Percentiles rank a stretch among this genome's conserved stretches.
Conservation (phyloP, 2,797 vertebrate species). For the Coendou prehensilis region DNA sequence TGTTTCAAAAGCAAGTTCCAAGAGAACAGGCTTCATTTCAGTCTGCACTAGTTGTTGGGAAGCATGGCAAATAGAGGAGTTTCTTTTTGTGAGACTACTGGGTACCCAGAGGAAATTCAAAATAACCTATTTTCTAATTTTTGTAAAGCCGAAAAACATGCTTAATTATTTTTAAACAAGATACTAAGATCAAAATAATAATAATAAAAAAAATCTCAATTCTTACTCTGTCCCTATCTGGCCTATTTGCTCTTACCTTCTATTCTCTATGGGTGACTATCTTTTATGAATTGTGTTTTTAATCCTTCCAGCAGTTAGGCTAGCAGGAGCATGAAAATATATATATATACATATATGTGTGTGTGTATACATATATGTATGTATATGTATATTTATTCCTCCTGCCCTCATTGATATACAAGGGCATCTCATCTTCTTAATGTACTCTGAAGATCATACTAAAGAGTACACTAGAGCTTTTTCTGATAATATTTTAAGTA, state of each 20-base stretch:
- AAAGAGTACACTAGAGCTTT: not conserved
- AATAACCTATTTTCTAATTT: slow-evolving; percentile 38
- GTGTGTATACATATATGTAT: too few species aligned
- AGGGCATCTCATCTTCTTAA: slow-evolving; percentile 14
- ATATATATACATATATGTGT: not conserved
- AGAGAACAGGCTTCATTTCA: slow-evolving; percentile 6
- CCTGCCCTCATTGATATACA: not conserved
- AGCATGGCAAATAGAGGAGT: not conserved
- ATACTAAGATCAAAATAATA: slow-evolving; percentile 23
- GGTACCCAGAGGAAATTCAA: not conserved
- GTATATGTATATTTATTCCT: not conserved
- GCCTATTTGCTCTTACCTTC: not conserved
- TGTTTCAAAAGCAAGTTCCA: not conserved
- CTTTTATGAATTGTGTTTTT: slow-evolving; percentile 52
- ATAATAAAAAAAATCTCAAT: not conserved
- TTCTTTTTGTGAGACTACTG: not conserved
- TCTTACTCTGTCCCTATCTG: not conserved
- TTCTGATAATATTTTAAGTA: slow-evolving; percentile 22
- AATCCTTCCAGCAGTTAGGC: not conserved
- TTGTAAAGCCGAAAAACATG: slow-evolving; percentile 18
- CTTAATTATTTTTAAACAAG: slow-evolving; percentile 15
- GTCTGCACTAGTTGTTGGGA: not conserved
- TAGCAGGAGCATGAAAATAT: not conserved
- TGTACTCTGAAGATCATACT: not conserved
- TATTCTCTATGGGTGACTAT: not conserved